Evolutionary conservation across 1,140 invertebrate species (phyloP), one percentile per base, ranked within the genome.

Genomic region (Xylocopa sonorina): DNA sequence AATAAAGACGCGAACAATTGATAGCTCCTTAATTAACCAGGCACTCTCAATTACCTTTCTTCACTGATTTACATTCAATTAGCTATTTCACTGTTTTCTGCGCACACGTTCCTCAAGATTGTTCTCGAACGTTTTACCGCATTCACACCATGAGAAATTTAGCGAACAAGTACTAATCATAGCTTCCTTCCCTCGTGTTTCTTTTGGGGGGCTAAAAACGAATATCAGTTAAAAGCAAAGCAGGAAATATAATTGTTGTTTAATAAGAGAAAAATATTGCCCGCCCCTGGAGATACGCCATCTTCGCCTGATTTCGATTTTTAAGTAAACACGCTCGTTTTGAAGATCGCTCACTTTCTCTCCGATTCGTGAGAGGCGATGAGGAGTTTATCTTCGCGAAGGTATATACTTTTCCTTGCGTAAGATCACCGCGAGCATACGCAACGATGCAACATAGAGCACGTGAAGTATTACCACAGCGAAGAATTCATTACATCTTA

Each of bases 331-430:
- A 76, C n/a, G 18, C 41, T 74, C 60, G 62, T 67, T 76, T 80
- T 46, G 53, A 80, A 68, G 62, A 76, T 67, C 24, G 27, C 46
- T 68, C 46, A 80, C 55, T 77, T 78, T 80, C 72, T 69, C 73
- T 68, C 32, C 48, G 50, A 78, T 66, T 55, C 46, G 55, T 34
- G 62, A 68, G 46, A 41, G 57, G 53, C 16, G 57, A 55, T 34
- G 48, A 34, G 48, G n/a, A n/a, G n/a, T 53, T 64, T 64, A 74
- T 73, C 71, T 79, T 74, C 27, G 68, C 21, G 2, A 57, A 55
- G 69, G 60, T 64, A 64, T n/a, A n/a, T n/a, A n/a, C n/a, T 58
- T 79, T 79, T 79, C 77, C 60, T 79, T 72, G 77, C 77, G 77
- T 74, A 73, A 74, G 55, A 79, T 48, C 50, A 34, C 21, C 21